These are phyloP conservation scores for Erythrocercus mccallii DNA, from an alignment of 2,113 vertebrate species.

Conservation along the genomic window DNA sequence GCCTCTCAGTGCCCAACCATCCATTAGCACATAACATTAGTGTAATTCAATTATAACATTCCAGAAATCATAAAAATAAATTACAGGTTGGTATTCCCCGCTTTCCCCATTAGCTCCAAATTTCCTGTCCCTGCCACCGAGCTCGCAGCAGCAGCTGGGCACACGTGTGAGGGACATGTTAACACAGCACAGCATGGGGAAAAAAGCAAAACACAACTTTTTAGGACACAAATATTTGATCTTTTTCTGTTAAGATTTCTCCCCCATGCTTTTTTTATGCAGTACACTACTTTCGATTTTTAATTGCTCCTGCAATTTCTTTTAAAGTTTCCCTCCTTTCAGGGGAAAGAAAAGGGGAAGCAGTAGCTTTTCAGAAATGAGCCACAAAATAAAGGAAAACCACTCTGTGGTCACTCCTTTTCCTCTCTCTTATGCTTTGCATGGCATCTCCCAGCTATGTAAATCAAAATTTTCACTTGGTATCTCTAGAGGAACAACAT, in stretches of 20 bases:
- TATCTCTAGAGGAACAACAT: neutral
- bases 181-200: neutral
- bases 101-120: neutral
- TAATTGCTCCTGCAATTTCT: neutral
- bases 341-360: neutral
- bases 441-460: neutral
- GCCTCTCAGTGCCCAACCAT: neutral
- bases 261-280: neutral
- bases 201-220: neutral
- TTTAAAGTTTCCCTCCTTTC: neutral
- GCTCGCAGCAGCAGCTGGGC: neutral
- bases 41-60: neutral
- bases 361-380: neutral
- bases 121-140: neutral
- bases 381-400: slow-evolving; percentile 18
- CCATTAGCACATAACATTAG: neutral
- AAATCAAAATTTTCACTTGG: slow-evolving; percentile 17
- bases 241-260: neutral
- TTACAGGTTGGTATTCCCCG: neutral
- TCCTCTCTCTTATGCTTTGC: neutral
- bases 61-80: neutral
- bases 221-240: neutral
- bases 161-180: neutral
- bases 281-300: neutral
- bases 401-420: neutral